Percentiles rank a stretch among this genome's conserved stretches.
Evolutionary conservation across 1,140 invertebrate species (phyloP).

Genomic region (Drosophila neocordata): DNA sequence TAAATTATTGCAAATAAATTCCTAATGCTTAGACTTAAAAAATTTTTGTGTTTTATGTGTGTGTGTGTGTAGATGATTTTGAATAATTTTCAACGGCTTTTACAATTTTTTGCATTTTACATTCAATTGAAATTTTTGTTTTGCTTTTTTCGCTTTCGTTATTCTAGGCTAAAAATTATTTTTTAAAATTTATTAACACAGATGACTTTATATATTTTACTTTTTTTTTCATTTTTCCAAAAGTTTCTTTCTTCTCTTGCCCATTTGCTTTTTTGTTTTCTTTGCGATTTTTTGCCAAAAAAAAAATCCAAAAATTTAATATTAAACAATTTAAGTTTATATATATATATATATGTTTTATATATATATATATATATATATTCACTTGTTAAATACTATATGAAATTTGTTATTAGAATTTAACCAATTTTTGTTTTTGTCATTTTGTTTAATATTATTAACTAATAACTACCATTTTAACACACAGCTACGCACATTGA

Average conservation of each 20-base stretch:
- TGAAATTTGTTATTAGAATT: slow-evolving; percentile 47
- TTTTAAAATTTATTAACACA: slow-evolving; percentile 83
- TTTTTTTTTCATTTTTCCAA: slow-evolving; percentile 42
- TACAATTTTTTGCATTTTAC: slow-evolving; percentile 23
- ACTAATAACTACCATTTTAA: slow-evolving; percentile 47
- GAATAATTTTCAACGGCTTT: slow-evolving; percentile 22
- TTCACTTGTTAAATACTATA: slow-evolving; percentile 51
- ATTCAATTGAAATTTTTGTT: slow-evolving; percentile 38
- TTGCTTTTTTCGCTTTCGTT: slow-evolving; percentile 54
- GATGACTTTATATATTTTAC: slow-evolving; percentile 73
- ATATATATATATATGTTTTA: slow-evolving; percentile 39
- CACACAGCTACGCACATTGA: slow-evolving; percentile 60
- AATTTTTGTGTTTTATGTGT: slow-evolving; percentile 32
- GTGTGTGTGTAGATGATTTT: slow-evolving; percentile 20
- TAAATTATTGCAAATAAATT: slow-evolving; percentile 47
- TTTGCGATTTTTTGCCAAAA: slow-evolving; percentile 16
- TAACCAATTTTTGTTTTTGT: slow-evolving; percentile 22
- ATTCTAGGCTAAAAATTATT: slow-evolving; percentile 77
- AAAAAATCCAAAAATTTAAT: background rate
- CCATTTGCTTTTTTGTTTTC: slow-evolving; percentile 45
- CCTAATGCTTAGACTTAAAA: slow-evolving; percentile 11
- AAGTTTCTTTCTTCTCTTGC: slow-evolving; percentile 48
- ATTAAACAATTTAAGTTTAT: slow-evolving; percentile 21
- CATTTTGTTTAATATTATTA: slow-evolving; percentile 42
- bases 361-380: too few relatives aligned